Base-by-base conservation (phyloP, 2,888 invertebrate genomes). In the Drosophila fungiperda region DNA sequence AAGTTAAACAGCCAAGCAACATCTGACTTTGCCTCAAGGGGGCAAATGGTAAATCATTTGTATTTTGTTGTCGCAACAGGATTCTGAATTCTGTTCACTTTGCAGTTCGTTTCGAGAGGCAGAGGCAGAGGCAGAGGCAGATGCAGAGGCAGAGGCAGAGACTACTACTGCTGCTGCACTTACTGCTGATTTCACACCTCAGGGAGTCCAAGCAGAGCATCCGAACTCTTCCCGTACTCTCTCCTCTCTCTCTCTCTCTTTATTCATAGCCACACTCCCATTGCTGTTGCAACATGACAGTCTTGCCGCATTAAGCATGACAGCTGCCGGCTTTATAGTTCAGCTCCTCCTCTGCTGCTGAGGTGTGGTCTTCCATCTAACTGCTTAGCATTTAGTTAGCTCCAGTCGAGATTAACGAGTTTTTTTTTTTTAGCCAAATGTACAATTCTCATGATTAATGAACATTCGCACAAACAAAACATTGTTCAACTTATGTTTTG, bases 181-280 rank as follows among this genome's bases (percentile, higher is more conserved):
- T 89, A 80, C 77, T 29, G 83, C 75, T 75, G 82, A 86, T 78
- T 90, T 88, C 89, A 88, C 91, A 90, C 88, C 90, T 88, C 88
- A 69, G 88, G 88, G 88, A 88, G 91, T 90, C 91, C 48, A 42
- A 45, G 36, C 38, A 0, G 29, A 15, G 29, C 29, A 29, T 6
- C 29, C 5, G 6, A 29, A 29, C 5, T 36, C 60, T 42, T 38
- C 38, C 17, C 42, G 12, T 9, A 36, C 23, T 29, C 29, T 20
- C 1, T 6, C 6, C 29, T 6, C 29, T 29, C 29, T 29, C 29
- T 29, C 29, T 5, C 29, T 29, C 6, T 29, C 29, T 29, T 23
- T 36, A 55, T 8, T 54, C 20, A 11, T 0, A 61, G 23, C n/a
- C 35, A 12, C 35, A 68, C 9, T 38, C 26, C 48, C 45, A 45